A percentile compares a stretch with the other conserved stretches of the same genome.
phyloP scores from a whole-genome alignment of 1,140 invertebrate species.

The Pseudomyrmex gracilis region DNA sequence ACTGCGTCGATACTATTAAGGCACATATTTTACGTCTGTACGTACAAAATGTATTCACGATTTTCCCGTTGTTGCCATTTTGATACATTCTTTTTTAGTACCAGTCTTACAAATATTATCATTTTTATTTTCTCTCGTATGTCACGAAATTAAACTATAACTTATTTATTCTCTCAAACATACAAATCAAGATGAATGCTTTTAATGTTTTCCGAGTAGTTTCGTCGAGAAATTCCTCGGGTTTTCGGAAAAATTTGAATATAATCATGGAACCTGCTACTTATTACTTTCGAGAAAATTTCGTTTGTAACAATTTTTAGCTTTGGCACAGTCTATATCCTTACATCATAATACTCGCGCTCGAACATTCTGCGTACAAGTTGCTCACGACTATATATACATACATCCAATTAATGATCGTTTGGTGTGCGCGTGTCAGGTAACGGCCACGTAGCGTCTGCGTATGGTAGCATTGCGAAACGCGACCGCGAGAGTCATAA shows the following conservation, averaged over 20 bases:
- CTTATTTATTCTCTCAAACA: background rate
- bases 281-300: constrained; percentile 4
- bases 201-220: background rate
- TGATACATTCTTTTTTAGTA: background rate
- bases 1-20: constrained; percentile 64
- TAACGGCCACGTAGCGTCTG: constrained; percentile 61
- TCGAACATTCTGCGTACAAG: background rate
- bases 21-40: constrained; percentile 42
- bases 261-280: too few species aligned
- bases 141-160: too few species aligned
- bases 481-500: constrained; percentile 44
- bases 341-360: background rate
- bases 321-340: background rate
- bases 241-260: too few species aligned
- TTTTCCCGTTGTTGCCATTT: background rate
- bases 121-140: background rate
- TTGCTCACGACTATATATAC: background rate
- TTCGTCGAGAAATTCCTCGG: too few species aligned
- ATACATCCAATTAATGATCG: constrained; percentile 42
- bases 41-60: too few species aligned
- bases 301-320: background rate
- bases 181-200: background rate
- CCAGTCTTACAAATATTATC: constrained; percentile 5
- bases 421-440: constrained; percentile 50
- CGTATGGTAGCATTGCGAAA: constrained; percentile 59